phyloP scores from a whole-genome alignment of 2,797 vertebrate genomes.

The Sarcophilus harrisii region DNA sequence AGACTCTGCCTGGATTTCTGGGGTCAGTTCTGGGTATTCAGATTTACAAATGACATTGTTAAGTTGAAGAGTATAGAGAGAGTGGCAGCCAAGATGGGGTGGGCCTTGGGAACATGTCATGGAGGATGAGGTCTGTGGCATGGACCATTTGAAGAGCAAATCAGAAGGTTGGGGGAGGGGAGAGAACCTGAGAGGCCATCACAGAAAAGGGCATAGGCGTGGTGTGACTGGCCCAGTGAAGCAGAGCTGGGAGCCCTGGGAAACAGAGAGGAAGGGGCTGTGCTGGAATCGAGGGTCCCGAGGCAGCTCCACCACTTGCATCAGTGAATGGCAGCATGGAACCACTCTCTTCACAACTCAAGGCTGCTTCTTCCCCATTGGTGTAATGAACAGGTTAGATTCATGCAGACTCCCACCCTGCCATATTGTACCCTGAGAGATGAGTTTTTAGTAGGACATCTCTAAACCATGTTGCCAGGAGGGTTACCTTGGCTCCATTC shows the following conservation, averaged over 20 bases:
- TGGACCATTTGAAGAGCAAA: too few relatives aligned
- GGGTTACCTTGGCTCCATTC: too few relatives aligned
- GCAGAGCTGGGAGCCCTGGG: background rate
- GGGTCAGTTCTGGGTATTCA: too few relatives aligned
- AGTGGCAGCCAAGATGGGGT: background rate
- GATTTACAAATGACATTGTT: background rate
- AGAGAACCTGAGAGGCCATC: background rate
- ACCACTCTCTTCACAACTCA: background rate
- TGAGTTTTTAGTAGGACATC: background rate
- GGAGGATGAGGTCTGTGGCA: too few relatives aligned
- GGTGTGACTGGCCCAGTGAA: background rate
- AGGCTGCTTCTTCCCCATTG: background rate
- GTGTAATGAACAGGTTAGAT: background rate
- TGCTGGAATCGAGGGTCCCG: background rate
- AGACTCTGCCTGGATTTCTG: too few relatives aligned
- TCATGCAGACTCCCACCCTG: background rate
- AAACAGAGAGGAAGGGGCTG: background rate
- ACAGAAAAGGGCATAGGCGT: background rate
- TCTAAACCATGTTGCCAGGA: background rate
- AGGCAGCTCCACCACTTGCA: background rate
- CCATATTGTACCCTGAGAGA: background rate
- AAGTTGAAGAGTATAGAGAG: background rate
- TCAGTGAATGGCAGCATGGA: background rate
- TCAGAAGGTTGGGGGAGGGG: too few relatives aligned
- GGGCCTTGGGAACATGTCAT: background rate